Evolutionary conservation across 2,113 vertebrate species (phyloP).

Genomic region (Solea solea): DNA sequence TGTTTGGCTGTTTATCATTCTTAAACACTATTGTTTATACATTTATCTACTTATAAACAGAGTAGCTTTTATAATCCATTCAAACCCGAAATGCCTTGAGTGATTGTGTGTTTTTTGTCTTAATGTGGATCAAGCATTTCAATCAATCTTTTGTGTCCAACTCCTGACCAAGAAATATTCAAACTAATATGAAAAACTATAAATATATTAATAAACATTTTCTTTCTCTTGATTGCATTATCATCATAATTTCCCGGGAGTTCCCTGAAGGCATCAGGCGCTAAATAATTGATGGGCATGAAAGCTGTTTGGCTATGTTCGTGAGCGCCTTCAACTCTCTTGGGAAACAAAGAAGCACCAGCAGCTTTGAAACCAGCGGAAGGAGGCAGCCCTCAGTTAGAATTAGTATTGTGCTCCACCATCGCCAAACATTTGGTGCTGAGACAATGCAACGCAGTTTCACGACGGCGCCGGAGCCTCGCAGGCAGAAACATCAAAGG

Average conservation of each 20-base stretch:
- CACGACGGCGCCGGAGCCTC: conserved; percentile 61
- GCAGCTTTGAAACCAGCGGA: conserved; percentile 48
- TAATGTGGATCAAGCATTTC: conserved; percentile 2
- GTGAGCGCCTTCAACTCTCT: conserved; percentile 34
- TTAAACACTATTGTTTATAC: conserved; percentile 70
- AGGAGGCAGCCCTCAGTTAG: conserved; percentile 29
- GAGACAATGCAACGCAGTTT: conserved; percentile 61
- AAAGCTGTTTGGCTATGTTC: conserved; percentile 59
- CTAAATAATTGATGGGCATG: conserved; percentile 74
- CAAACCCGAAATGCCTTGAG: too few relatives aligned
- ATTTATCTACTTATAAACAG: conserved; percentile 54
- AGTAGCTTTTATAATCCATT: conserved; percentile 47
- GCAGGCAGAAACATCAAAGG: conserved; percentile 74
- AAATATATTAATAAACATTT: conserved; percentile 24
- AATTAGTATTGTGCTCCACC: conserved; percentile 53
- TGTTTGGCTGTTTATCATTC: conserved; percentile 54
- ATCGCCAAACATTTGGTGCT: conserved; percentile 48
- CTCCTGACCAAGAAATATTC: conserved; percentile 12
- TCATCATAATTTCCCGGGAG: conserved; percentile 55
- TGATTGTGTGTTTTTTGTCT: too few relatives aligned
- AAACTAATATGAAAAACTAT: conserved; percentile 1
- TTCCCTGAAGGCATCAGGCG: conserved; percentile 56
- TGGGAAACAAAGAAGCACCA: conserved; percentile 36
- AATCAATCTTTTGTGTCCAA: conserved; percentile 16
- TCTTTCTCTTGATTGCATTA: conserved; percentile 48